phyloP scores from a whole-genome alignment of 2,113 vertebrate genomes.

The Riparia riparia region DNA sequence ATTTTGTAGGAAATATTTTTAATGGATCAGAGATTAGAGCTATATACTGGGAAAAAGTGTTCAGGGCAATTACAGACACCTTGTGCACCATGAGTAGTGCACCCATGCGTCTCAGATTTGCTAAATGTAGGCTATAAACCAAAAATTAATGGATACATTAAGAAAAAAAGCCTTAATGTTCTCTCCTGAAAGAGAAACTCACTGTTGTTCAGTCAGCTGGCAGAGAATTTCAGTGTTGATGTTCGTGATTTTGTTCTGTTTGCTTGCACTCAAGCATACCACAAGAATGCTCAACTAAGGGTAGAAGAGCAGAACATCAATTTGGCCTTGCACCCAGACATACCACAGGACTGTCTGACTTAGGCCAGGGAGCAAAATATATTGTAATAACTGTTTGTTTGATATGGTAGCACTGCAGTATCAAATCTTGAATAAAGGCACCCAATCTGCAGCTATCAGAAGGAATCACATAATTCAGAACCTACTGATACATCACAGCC shows the following conservation, averaged over 20 bases:
- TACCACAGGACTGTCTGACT: background rate
- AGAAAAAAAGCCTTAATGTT: background rate
- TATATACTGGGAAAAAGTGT: background rate
- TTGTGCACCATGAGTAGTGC: background rate
- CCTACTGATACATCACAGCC: background rate
- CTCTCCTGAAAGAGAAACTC: background rate
- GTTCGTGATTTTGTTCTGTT: background rate
- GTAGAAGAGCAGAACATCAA: background rate
- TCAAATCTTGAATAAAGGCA: background rate
- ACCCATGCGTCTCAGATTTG: background rate
- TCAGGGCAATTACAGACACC: background rate
- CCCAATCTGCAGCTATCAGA: background rate
- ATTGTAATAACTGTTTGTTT: background rate
- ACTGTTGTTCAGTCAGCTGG: background rate
- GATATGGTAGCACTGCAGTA: background rate
- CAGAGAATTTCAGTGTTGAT: background rate
- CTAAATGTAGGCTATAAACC: background rate
- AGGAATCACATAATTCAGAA: rapidly evolving
- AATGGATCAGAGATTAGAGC: background rate
- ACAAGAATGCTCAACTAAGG: background rate
- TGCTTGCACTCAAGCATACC: background rate
- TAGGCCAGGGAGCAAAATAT: background rate
- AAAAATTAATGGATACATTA: background rate
- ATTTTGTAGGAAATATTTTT: background rate
- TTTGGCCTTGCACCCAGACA: background rate